Base-by-base conservation (phyloP, 1,140 invertebrate species). In the Neodiprion lecontei region DNA sequence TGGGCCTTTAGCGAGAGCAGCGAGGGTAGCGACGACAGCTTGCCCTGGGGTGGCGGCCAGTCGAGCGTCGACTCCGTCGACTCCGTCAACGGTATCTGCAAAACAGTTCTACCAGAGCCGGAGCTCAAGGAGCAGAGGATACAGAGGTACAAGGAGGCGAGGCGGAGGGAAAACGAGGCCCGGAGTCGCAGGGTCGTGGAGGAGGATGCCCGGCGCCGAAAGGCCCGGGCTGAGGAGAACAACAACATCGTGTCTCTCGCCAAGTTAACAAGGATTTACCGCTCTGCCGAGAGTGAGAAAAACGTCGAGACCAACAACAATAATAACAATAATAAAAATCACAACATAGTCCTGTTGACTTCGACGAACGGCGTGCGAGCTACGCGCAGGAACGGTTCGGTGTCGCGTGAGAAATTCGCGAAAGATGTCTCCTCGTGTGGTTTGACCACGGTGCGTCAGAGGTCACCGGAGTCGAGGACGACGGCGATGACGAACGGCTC, bases 1-100 rank as follows among this genome's bases (percentile, higher is more conserved):
- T 88, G 86, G 87, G 86, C 85, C 40, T 87, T 85, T 75, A 86
- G 85, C 77, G 86, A 89, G 71, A 88, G 88, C 75, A 89, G 88
- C 77, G 88, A 89, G 49, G 88, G 88, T 11, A 88, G 87, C 74
- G 87, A 88, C 78, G 87, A 88, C 71, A 88, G 87, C 70, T 75
- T 88, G 0, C 85, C 84, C 28, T 88, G 85, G 85, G 80, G 81
- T 10, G 80, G 79, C 1, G 78, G 80, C 11, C 77, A 81, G 4
- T 82, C 83, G 0, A 81, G 79, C 72, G 79, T 81, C 9, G 85
- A 86, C 48, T 80, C 81, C 2, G 84, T 86, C 5, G 84, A 87
- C 66, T 80, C 82, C 0, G 68, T 78, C 50, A 61, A 61, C 40
- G 67, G 61, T 21, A 12, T 49, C 5, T 40, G 28, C 28, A 12